Evolutionary conservation across 1,140 invertebrate species (phyloP).

Genomic region (Tribolium madens): DNA sequence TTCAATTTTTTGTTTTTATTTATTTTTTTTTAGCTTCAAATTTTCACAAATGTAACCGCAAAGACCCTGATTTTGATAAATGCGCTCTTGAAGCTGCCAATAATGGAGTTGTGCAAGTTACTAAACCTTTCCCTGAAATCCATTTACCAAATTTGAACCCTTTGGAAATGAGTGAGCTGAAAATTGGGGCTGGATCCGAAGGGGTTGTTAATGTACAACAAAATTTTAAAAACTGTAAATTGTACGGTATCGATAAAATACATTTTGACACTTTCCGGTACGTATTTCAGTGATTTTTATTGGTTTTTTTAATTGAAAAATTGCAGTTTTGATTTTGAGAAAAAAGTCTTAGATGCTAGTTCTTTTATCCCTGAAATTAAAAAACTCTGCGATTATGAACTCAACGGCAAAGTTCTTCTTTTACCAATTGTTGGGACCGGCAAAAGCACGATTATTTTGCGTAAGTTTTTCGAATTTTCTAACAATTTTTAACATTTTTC

Average conservation of each 20-base stretch:
- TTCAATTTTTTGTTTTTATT: neutral
- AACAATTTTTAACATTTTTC: neutral
- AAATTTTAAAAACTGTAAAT: slow-evolving; percentile 40
- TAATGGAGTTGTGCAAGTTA: slow-evolving; percentile 16
- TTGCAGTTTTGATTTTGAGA: slow-evolving; percentile 51
- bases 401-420: slow-evolving; percentile 51
- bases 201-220: slow-evolving; percentile 42
- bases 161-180: slow-evolving; percentile 9
- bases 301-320: too few species aligned
- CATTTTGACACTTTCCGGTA: neutral
- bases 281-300: neutral
- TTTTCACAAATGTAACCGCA: slow-evolving; percentile 45
- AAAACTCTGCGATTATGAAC: slow-evolving; percentile 43
- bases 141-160: slow-evolving; percentile 20
- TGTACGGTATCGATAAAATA: slow-evolving; percentile 9
- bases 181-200: slow-evolving; percentile 26
- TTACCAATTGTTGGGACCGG: slow-evolving; percentile 53
- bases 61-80: slow-evolving; percentile 5
- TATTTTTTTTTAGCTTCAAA: slow-evolving; percentile 40
- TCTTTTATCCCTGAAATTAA: slow-evolving; percentile 33
- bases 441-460: neutral
- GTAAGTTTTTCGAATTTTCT: neutral
- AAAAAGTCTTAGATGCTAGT: slow-evolving; percentile 25
- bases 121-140: neutral
- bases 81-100: slow-evolving; percentile 40